Evolutionary conservation across 2,888 invertebrate species (phyloP), one percentile per base, ranked within the genome.

Genomic region (Eilema caniola): DNA sequence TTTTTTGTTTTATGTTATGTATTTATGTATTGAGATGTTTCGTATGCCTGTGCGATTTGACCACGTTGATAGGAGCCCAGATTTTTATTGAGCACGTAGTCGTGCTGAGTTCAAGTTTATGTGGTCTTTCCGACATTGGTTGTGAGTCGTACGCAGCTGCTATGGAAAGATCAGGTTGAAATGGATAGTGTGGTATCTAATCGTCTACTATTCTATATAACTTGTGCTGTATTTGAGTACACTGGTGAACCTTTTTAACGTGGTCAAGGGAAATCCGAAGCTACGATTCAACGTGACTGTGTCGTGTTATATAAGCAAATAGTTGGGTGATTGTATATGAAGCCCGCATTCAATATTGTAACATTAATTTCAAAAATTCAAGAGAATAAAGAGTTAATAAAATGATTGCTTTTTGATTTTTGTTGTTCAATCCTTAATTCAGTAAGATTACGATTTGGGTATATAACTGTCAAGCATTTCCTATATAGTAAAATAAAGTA

Each of bases 351-450:
- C 93, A 94, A 94, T 95, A 95, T 94, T 95, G 94, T 95, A 95
- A 94, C 92, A 95, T 95, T 95, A 94, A 94, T 95, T 95, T 95
- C 93, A 91, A 91, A 93, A 94, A 93, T 95, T 95, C 94, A 95
- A 93, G 90, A 94, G 93, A 95, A 95, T 95, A 95, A 95, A 95
- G 94, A 95, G 94, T 95, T 95, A 94, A 94, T 94, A 93, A 93
- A 94, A 93, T 80, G 77, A 86, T 85, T 77, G 81, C 67, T 84
- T 84, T 86, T 84, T 86, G 69, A 83, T 88, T 87, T 82, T 78
- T 84, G 78, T 75, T 82, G 64, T 65, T 65, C 69, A 31, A 69
- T 67, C 70, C 66, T 69, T 68, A 60, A 61, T 16, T 2, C 14
- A 28, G n/a, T n/a, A 12, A 20, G 2, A 62, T 70, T n/a, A 47